Evolutionary conservation across 1,140 invertebrate genomes (phyloP).

Genomic region (Megalonaias nervosa): DNA sequence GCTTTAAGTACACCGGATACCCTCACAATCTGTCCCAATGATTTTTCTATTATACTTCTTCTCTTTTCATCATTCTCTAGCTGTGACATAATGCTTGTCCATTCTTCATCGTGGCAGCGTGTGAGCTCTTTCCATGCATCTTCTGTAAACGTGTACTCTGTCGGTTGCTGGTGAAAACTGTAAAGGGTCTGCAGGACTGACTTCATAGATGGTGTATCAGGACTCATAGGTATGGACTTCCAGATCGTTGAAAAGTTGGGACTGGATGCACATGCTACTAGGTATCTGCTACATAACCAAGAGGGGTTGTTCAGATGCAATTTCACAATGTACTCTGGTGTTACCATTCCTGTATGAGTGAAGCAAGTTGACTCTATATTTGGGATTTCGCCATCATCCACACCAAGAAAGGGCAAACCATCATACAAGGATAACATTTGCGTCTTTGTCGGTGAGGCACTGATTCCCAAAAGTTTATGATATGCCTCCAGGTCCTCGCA

Average conservation of each 20-base stretch:
- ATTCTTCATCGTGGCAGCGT: slow-evolving; percentile 44
- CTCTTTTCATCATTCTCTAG: slow-evolving; percentile 39
- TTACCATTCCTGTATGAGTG: slow-evolving; percentile 38
- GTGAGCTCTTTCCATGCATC: slow-evolving; percentile 43
- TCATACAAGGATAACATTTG: slow-evolving; percentile 37
- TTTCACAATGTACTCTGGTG: slow-evolving; percentile 39
- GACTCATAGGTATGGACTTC: slow-evolving; percentile 3
- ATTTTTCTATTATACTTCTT: slow-evolving; percentile 39
- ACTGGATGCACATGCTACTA: slow-evolving; percentile 38
- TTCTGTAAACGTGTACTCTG: slow-evolving; percentile 35
- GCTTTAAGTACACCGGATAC: slow-evolving; percentile 44
- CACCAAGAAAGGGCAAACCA: slow-evolving; percentile 30
- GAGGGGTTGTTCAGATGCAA: slow-evolving; percentile 30
- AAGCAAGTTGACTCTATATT: slow-evolving; percentile 30
- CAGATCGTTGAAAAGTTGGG: slow-evolving; percentile 9
- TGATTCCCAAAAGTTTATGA: slow-evolving; percentile 28
- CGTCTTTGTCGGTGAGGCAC: neutral
- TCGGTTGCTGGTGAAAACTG: slow-evolving; percentile 15
- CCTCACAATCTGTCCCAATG: slow-evolving; percentile 44
- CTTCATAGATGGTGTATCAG: slow-evolving; percentile 19
- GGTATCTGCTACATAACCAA: slow-evolving; percentile 37
- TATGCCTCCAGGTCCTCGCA: slow-evolving; percentile 34
- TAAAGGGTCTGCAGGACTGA: slow-evolving; percentile 28
- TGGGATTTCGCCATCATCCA: slow-evolving; percentile 27
- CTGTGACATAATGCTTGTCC: slow-evolving; percentile 41